Conservation (phyloP, 2,113 vertebrate genomes). For the Halichoerus grypus region DNA sequence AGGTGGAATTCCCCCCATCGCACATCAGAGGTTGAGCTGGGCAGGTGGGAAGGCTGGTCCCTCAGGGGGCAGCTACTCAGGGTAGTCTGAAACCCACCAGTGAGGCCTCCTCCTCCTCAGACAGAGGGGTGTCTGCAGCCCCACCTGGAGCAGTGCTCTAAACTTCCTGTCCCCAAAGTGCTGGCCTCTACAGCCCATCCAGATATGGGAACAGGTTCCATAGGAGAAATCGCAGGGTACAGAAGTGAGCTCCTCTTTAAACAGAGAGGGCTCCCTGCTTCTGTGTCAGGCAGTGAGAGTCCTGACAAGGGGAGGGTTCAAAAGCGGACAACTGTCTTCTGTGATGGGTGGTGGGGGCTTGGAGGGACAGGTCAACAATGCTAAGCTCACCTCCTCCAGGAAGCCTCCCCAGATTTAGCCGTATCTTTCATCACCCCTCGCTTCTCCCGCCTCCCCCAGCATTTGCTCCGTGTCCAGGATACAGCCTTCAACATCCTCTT, state of each 20-base stretch:
- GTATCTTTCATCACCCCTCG: not conserved
- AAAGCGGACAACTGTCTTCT: not conserved
- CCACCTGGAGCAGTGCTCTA: not conserved
- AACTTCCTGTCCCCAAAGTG: not conserved
- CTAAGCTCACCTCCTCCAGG: not conserved
- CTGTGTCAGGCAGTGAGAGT: not conserved
- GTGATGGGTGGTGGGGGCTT: rapidly evolving
- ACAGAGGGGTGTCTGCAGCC: not conserved
- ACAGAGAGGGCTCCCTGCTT: not conserved
- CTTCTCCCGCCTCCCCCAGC: not conserved
- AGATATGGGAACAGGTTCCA: not conserved
- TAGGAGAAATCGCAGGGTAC: not conserved
- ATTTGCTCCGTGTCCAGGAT: not conserved
- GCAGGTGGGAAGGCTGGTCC: not conserved
- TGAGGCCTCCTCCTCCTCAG: not conserved
- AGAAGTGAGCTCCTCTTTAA: not conserved
- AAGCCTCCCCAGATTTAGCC: not conserved
- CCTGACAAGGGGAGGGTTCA: not conserved
- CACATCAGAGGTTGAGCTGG: not conserved
- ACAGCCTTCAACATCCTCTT: not conserved
- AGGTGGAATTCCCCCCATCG: not conserved
- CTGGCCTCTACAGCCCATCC: not conserved
- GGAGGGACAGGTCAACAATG: not conserved
- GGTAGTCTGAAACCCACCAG: not conserved
- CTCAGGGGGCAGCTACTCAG: not conserved